Evolutionary conservation across 1,140 invertebrate species (phyloP).

Genomic region (Drosophila sechellia): DNA sequence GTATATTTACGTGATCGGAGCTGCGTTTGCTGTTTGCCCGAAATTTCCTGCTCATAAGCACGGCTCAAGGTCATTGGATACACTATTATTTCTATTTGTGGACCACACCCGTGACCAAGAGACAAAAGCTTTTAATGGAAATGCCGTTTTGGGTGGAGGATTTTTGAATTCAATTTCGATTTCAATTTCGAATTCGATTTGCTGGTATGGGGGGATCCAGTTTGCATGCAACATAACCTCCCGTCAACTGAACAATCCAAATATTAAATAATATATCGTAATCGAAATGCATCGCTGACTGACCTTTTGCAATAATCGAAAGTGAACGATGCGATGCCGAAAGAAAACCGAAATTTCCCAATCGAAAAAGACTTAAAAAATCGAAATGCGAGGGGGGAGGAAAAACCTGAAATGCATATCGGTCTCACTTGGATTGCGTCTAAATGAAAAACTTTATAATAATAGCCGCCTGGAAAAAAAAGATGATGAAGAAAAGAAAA

Average conservation of each 20-base stretch:
- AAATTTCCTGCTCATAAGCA: slow-evolving; percentile 40
- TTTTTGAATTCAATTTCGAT: background rate
- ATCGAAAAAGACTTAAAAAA: slow-evolving; percentile 50
- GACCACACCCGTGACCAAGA: slow-evolving; percentile 17
- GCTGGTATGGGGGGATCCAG: background rate
- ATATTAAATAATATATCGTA: slow-evolving; percentile 14
- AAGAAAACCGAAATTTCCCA: slow-evolving; percentile 38
- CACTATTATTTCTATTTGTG: background rate
- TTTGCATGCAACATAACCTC: slow-evolving; percentile 1
- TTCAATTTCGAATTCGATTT: background rate
- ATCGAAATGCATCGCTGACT: slow-evolving; percentile 49
- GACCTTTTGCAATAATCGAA: slow-evolving; percentile 76
- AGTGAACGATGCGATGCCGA: slow-evolving; percentile 44
- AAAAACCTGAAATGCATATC: slow-evolving; percentile 70
- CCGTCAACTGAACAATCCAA: background rate
- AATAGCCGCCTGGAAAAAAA: slow-evolving; percentile 6
- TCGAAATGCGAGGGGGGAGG: slow-evolving; percentile 9
- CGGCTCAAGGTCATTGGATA: slow-evolving; percentile 36
- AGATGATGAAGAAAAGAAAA: slow-evolving; percentile 32
- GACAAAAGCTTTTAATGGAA: slow-evolving; percentile 28
- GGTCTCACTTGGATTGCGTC: slow-evolving; percentile 63
- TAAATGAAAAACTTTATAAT: slow-evolving; percentile 52
- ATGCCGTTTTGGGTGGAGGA: slow-evolving; percentile 1
- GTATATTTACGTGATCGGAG: slow-evolving; percentile 29
- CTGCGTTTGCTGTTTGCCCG: slow-evolving; percentile 9